Percentiles rank a stretch among this genome's conserved stretches.
phyloP scores from a whole-genome alignment of 2,888 invertebrate genomes.

The Teleogryllus oceanicus region DNA sequence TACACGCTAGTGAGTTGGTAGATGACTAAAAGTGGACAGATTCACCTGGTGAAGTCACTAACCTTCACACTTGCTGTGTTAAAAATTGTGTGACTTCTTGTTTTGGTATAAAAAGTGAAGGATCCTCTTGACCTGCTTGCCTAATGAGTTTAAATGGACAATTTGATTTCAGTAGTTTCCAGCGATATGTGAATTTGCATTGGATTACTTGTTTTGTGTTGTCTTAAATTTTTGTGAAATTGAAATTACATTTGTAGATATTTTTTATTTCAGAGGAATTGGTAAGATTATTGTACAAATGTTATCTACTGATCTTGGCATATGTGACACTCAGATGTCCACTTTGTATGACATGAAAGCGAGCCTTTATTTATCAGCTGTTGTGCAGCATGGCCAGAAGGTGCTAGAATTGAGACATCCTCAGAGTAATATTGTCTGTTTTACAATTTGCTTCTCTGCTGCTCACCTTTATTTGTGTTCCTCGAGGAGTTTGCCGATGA shows the following conservation, averaged over 20 bases:
- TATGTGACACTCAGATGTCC: not conserved
- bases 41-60: not conserved
- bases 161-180: not conserved
- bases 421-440: slow-evolving; percentile 26
- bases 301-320: not conserved
- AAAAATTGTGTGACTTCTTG: slow-evolving; percentile 1
- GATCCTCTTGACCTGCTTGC: not conserved
- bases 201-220: not conserved
- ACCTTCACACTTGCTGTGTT: slow-evolving; percentile 6
- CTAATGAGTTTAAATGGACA: not conserved
- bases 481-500: not conserved
- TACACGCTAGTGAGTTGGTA: not conserved
- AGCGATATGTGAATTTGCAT: not conserved
- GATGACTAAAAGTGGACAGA: not conserved
- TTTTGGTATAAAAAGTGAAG: not conserved
- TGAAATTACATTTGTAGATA: slow-evolving; percentile 12
- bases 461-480: slow-evolving; percentile 24
- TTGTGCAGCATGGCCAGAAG: not conserved
- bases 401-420: slow-evolving; percentile 22
- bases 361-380: slow-evolving; percentile 27
- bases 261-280: slow-evolving; percentile 1
- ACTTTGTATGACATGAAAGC: not conserved
- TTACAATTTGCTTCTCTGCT: slow-evolving; percentile 28
- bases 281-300: not conserved
- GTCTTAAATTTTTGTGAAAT: slow-evolving; percentile 3